These are phyloP conservation scores for Helogale parvula DNA, from an alignment of 2,113 vertebrate species.

Conservation along the genomic window DNA sequence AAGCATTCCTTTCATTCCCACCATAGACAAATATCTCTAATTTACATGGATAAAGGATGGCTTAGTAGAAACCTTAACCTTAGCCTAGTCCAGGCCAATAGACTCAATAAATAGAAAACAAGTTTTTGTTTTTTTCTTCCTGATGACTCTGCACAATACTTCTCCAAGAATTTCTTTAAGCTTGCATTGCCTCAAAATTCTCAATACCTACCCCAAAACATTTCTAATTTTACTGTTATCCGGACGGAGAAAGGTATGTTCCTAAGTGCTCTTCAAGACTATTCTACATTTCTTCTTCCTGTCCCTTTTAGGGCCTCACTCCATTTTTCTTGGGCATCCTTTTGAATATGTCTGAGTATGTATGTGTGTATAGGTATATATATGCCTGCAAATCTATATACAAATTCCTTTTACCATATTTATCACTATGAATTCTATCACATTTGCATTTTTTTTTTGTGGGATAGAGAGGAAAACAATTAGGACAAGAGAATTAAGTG, in stretches of 20 bases:
- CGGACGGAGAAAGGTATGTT: neutral
- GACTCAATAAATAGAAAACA: neutral
- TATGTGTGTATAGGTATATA: neutral
- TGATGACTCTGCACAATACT: neutral
- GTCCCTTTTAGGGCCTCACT: neutral
- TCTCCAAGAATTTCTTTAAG: neutral
- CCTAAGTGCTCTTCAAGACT: neutral
- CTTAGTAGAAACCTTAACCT: neutral
- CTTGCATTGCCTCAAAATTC: neutral
- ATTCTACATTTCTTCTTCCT: neutral
- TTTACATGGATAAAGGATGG: neutral
- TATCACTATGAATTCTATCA: neutral
- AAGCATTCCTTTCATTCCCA: neutral
- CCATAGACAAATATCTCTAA: neutral
- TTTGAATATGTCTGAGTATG: neutral
- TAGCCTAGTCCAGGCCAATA: neutral
- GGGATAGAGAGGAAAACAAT: neutral
- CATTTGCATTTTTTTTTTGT: neutral
- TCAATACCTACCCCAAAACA: neutral
- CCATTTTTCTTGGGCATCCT: neutral
- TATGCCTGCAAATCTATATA: neutral
- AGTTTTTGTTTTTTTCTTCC: neutral
- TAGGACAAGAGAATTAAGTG: neutral
- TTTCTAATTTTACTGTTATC: neutral
- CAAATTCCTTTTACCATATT: neutral